These are phyloP conservation scores for Iphiclides podalirius DNA, from an alignment of 2,888 invertebrate genomes.

Conservation along the genomic window DNA sequence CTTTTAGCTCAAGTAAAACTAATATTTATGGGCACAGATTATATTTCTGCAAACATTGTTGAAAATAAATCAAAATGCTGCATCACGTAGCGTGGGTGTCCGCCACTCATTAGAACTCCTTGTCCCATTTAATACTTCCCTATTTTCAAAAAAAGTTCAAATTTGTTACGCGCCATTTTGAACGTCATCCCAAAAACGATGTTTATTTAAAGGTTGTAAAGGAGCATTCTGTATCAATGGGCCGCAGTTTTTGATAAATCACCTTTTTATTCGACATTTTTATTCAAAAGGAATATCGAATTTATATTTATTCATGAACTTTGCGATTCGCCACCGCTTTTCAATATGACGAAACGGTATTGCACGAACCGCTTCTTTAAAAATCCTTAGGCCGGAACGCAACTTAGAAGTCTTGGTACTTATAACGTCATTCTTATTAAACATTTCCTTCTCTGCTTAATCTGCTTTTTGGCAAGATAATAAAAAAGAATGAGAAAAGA, in stretches of 20 bases:
- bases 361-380: slow-evolving; percentile 50
- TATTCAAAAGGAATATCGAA: slow-evolving; percentile 72
- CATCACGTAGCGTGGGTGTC: slow-evolving; percentile 72
- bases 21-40: slow-evolving; percentile 18
- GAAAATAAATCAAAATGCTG: slow-evolving; percentile 44
- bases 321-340: slow-evolving; percentile 76
- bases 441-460: no score
- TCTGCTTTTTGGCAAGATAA: no score
- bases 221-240: slow-evolving; percentile 57
- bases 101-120: slow-evolving; percentile 73
- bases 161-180: slow-evolving; percentile 68
- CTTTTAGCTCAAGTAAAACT: no score
- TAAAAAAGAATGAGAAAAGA: no score
- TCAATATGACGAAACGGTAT: slow-evolving; percentile 45
- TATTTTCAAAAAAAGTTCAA: slow-evolving; percentile 43
- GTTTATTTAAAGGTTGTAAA: slow-evolving; percentile 78
- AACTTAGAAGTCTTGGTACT: slow-evolving; percentile 34
- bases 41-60: slow-evolving; percentile 41
- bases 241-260: slow-evolving; percentile 73
- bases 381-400: slow-evolving; percentile 30
- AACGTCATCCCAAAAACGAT: slow-evolving; percentile 70
- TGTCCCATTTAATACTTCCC: slow-evolving; percentile 56
- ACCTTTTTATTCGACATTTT: slow-evolving; percentile 72
- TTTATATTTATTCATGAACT: slow-evolving; percentile 76
- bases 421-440: slow-evolving; percentile 1